Percentiles rank a stretch among this genome's conserved stretches.
These are phyloP conservation scores for Struthio camelus DNA, from an alignment of 2,113 vertebrate genomes.

Conservation along the genomic window DNA sequence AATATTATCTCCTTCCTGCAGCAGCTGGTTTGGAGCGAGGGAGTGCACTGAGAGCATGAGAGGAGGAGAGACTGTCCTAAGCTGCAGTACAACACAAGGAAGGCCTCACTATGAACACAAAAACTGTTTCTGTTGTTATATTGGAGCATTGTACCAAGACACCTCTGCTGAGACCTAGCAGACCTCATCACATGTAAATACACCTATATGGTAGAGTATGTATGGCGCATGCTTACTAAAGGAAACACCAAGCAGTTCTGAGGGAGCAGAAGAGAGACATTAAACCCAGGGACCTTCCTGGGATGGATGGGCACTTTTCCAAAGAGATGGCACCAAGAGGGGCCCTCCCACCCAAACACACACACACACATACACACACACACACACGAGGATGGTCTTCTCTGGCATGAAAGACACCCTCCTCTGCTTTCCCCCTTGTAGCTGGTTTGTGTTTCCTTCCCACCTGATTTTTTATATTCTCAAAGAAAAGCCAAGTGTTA, in stretches of 20 bases:
- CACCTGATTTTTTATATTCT: not conserved
- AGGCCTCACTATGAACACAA: slow-evolving; percentile 43
- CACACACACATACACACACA: not conserved
- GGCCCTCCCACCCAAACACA: not conserved
- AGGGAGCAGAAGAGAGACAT: not conserved
- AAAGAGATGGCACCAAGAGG: slow-evolving; percentile 11
- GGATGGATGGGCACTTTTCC: slow-evolving; percentile 15
- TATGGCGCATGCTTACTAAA: slow-evolving; percentile 30
- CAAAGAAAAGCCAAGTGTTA: slow-evolving; percentile 10
- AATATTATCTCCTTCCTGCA: slow-evolving; percentile 19
- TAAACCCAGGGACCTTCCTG: slow-evolving; percentile 5
- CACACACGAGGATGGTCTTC: not conserved
- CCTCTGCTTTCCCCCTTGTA: not conserved
- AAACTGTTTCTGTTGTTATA: slow-evolving; percentile 50
- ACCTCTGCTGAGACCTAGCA: slow-evolving; percentile 56
- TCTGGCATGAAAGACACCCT: not conserved
- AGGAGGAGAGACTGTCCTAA: slow-evolving; percentile 23
- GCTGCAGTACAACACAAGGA: not conserved
- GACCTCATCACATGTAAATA: slow-evolving; percentile 67
- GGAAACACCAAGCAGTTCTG: slow-evolving; percentile 38
- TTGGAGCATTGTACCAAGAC: slow-evolving; percentile 47
- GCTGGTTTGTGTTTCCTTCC: slow-evolving; percentile 36
- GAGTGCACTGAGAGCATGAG: not conserved
- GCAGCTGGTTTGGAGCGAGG: not conserved
- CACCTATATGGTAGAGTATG: slow-evolving; percentile 43